Percentiles rank a stretch among this genome's conserved stretches.
These are phyloP conservation scores for Gymnosoma rotundatum DNA, from an alignment of 2,888 invertebrate genomes.

Conservation along the genomic window DNA sequence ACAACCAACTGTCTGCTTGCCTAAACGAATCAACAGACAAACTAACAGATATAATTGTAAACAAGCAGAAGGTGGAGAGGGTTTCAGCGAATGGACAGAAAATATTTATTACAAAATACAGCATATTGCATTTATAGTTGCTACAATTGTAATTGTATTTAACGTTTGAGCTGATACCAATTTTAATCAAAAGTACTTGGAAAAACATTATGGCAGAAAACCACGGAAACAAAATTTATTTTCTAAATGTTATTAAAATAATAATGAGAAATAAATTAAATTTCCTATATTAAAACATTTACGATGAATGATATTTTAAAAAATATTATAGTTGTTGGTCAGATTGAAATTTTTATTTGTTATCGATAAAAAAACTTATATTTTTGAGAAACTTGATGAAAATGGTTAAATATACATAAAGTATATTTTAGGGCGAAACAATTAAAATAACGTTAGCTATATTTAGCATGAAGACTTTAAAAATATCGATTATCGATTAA, in stretches of 20 bases:
- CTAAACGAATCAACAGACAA: slow-evolving; percentile 1
- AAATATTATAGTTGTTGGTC: no score
- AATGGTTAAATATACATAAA: no score
- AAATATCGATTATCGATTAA: no score
- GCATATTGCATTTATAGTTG: slow-evolving; percentile 15
- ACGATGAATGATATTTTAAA: neutral
- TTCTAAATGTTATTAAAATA: neutral
- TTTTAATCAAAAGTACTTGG: slow-evolving; percentile 47
- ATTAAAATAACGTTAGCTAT: no score
- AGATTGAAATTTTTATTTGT: no score
- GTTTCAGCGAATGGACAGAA: neutral
- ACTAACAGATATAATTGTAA: neutral
- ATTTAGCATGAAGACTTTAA: no score
- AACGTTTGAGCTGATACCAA: slow-evolving; percentile 37
- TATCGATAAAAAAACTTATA: no score
- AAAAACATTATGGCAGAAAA: slow-evolving; percentile 30
- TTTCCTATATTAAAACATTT: neutral
- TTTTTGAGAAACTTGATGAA: no score
- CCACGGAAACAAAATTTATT: slow-evolving; percentile 55
- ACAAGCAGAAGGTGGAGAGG: neutral
- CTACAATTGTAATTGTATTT: slow-evolving; percentile 7
- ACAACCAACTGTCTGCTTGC: neutral
- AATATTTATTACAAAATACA: slow-evolving; percentile 9
- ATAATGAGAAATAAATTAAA: neutral
- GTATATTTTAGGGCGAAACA: no score